These are phyloP conservation scores for Rapana venosa DNA, from an alignment of 2,888 invertebrate genomes.

Conservation along the genomic window DNA sequence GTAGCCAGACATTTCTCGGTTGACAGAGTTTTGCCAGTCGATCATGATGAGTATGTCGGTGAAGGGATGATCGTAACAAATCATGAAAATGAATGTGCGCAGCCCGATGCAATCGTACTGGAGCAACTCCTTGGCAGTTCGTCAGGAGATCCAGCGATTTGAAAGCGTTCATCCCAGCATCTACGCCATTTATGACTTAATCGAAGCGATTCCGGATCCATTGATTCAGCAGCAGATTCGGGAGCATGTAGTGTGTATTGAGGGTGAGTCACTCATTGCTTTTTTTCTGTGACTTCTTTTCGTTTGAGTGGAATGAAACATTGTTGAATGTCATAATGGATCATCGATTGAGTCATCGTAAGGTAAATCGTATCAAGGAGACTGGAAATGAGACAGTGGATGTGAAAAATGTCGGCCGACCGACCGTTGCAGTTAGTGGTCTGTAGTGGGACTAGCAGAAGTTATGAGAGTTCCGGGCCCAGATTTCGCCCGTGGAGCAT, in stretches of 20 bases:
- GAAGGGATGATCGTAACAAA: slow-evolving; percentile 62
- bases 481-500: background rate
- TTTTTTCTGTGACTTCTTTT: background rate
- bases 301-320: background rate
- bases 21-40: slow-evolving; percentile 25
- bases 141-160: slow-evolving; percentile 94
- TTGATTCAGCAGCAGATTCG: slow-evolving; percentile 95
- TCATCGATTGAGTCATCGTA: background rate
- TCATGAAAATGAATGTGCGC: slow-evolving; percentile 74
- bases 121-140: slow-evolving; percentile 84
- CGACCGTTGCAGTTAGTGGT: background rate
- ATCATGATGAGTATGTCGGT: slow-evolving; percentile 51
- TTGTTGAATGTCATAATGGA: background rate
- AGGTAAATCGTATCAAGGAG: background rate
- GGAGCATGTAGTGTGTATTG: slow-evolving; percentile 98
- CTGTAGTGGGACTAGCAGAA: background rate
- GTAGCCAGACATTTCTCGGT: background rate
- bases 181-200: slow-evolving; percentile 98
- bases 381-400: background rate
- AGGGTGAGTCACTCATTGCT: slow-evolving; percentile 85
- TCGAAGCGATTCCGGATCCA: slow-evolving; percentile 93
- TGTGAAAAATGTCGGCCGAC: slow-evolving; percentile 13
- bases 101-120: slow-evolving; percentile 76
- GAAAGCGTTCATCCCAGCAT: slow-evolving; percentile 99
- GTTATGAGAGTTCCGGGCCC: slow-evolving; percentile 6